These are phyloP conservation scores for Herpailurus yagouaroundi DNA, from an alignment of 2,113 vertebrate genomes.

Conservation along the genomic window DNA sequence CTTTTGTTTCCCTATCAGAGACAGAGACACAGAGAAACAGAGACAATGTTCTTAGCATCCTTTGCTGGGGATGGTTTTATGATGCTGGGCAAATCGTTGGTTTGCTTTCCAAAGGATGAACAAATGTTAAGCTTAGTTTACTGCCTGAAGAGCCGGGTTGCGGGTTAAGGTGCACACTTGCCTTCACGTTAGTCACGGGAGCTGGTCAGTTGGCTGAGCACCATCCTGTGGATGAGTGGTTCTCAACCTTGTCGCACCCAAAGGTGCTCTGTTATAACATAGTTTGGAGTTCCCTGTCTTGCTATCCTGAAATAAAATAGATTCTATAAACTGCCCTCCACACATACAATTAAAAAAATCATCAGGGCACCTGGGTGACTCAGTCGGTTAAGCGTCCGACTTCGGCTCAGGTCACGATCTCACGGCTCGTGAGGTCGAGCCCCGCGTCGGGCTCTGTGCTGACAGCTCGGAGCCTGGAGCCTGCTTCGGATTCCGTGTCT, in stretches of 20 bases:
- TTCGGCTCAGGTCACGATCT: no score
- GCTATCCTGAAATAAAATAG: neutral
- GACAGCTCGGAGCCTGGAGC: no score
- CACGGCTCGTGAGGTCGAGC: accelerated
- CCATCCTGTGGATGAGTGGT: neutral
- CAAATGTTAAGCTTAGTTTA: neutral
- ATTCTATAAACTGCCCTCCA: neutral
- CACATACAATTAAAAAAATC: neutral
- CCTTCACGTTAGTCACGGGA: neutral
- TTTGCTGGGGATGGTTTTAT: neutral
- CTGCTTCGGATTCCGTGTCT: no score
- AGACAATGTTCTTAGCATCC: neutral
- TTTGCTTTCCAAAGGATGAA: neutral
- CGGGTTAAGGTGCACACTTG: no score
- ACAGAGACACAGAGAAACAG: neutral
- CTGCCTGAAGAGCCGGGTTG: neutral
- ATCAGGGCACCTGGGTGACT: no score
- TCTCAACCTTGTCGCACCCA: neutral
- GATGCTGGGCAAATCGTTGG: neutral
- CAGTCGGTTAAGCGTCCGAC: no score
- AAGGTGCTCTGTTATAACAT: neutral
- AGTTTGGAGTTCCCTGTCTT: neutral
- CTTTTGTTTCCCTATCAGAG: neutral
- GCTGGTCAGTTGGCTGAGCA: neutral
- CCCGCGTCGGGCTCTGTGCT: no score